These are phyloP conservation scores for Triplophysa dalaica DNA, from an alignment of 2,113 vertebrate species.

Conservation along the genomic window DNA sequence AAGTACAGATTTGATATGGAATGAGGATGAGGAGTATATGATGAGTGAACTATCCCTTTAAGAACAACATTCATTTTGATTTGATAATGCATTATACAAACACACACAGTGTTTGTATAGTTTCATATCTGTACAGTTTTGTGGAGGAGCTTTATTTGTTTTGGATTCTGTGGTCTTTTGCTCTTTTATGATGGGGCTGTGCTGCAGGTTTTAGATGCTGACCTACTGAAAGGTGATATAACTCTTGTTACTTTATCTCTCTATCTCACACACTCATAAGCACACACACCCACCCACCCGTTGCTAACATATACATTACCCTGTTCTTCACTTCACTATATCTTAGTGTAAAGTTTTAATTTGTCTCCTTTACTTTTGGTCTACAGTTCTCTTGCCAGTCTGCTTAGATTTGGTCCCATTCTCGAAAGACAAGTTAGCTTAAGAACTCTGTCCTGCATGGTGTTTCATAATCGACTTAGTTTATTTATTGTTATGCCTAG, in stretches of 20 bases:
- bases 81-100: background rate
- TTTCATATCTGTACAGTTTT: background rate
- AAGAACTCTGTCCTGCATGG: background rate
- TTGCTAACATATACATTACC: no score
- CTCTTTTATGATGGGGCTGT: constrained; percentile 4
- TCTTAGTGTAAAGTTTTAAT: no score
- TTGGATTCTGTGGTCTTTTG: background rate
- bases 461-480: no score
- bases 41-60: no score
- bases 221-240: constrained; percentile 19
- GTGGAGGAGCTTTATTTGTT: constrained; percentile 3
- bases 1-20: no score
- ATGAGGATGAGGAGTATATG: no score
- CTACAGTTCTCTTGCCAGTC: background rate
- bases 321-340: no score
- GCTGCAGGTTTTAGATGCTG: background rate
- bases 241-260: constrained; percentile 21
- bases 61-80: background rate
- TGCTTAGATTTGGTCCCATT: no score
- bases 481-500: background rate
- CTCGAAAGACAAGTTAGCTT: no score
- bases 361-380: no score
- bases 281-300: background rate
- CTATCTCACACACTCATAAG: background rate
- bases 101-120: constrained; percentile 5